Evolutionary conservation across 2,797 vertebrate species (phyloP), one percentile per base, ranked within the genome.

Genomic region (Sus cebifrons): DNA sequence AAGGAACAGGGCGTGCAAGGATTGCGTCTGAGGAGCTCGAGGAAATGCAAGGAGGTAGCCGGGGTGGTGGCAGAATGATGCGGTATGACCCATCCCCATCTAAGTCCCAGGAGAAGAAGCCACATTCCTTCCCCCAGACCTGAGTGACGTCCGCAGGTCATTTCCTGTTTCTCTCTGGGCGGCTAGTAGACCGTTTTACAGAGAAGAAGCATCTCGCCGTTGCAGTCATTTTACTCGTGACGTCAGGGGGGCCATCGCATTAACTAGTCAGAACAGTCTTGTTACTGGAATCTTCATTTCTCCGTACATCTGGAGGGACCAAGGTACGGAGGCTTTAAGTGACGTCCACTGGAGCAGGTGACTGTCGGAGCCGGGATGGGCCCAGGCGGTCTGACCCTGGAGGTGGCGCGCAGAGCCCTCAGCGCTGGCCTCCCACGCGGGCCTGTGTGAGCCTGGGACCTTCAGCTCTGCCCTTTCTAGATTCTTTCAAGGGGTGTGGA

Each of bases 351-450:
- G 83, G 64, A 17, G 44, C 29, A 75, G 74, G 60, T 36, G 2
- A 40, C 25, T 52, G 11, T 62, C 27, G 49, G 29, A 58, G 36
- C 4, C 23, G 40, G 49, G 14, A 20, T 52, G 56, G 60, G 10
- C 13, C 10, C 6, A 54, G 21, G 64, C 44, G 49, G 16, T 2
- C 49, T 68, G 58, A 74, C 5, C 18, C 20, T 1, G 20, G 17
- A 15, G 13, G 3, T 36, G 36, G 6, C 44, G 16, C 60, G 17
- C 10, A 15, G 11, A 1, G 0, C 54, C 32, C 13, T 29, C 14
- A 14, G 62, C 82, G 40, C 52, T 16, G 20, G 20, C 44, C 86
- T 56, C 25, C 14, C 1, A 49, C 6, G 32, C 12, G 23, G n/a
- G 17, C 36, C 13, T 27, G 7, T 29, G 49, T 16, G 70, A 20